These are phyloP conservation scores for Hydropsyche tenuis DNA, from an alignment of 1,140 invertebrate genomes.

Conservation along the genomic window DNA sequence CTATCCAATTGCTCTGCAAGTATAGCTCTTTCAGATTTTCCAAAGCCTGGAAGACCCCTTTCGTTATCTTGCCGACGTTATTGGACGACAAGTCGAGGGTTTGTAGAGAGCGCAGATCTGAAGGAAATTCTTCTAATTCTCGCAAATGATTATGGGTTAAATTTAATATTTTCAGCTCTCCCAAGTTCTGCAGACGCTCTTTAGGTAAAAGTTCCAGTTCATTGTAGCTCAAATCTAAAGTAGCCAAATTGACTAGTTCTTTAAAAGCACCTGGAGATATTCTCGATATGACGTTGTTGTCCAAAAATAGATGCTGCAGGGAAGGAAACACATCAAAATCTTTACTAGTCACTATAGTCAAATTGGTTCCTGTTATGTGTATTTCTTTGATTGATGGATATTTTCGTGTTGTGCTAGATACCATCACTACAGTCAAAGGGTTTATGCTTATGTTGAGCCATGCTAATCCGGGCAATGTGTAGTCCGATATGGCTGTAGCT, in stretches of 20 bases:
- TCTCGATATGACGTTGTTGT: constrained; percentile 77
- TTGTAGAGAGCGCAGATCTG: constrained; percentile 77
- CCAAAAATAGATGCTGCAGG: constrained; percentile 76
- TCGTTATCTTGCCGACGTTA: constrained; percentile 78
- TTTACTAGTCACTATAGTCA: constrained; percentile 84
- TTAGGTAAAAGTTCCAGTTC: constrained; percentile 84
- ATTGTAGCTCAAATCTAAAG: constrained; percentile 83
- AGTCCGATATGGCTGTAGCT: constrained; percentile 76
- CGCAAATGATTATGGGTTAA: constrained; percentile 82
- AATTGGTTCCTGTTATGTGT: constrained; percentile 81
- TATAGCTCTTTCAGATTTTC: constrained; percentile 77
- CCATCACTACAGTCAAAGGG: constrained; percentile 70
- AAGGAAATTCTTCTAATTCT: constrained; percentile 83
- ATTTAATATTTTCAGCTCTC: constrained; percentile 76
- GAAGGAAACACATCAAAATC: constrained; percentile 88
- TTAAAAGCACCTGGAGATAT: constrained; percentile 86
- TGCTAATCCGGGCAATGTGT: constrained; percentile 72
- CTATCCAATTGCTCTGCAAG: constrained; percentile 84
- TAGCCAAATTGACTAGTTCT: constrained; percentile 75
- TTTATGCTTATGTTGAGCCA: constrained; percentile 85
- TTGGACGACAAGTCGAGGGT: constrained; percentile 84
- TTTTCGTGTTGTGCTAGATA: constrained; percentile 67
- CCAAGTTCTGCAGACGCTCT: constrained; percentile 82
- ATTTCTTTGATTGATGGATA: constrained; percentile 81
- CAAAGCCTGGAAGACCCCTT: constrained; percentile 77